Base-by-base conservation (phyloP, 2,888 invertebrate genomes). In the Cantharis nigra region DNA sequence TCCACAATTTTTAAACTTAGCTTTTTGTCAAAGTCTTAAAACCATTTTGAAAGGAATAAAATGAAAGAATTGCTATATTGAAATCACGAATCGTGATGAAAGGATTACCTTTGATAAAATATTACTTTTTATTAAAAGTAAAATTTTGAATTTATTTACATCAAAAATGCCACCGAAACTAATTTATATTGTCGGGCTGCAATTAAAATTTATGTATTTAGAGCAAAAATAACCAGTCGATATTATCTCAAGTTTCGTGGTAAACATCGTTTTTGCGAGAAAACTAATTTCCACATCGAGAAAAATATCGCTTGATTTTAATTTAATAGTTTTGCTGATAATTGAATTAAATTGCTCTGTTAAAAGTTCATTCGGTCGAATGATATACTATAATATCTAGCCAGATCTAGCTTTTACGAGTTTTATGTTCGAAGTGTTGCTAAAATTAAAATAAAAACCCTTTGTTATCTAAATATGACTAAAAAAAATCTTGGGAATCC, bases 1-100 rank as follows among this genome's bases (percentile, higher is more conserved):
- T 70, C 64, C 74, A 33, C 69, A 70, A 77, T 74, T 77, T 75
- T 74, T 76, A 74, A 77, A 77, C 74, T 70, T 71, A 69, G 74
- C 71, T 77, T 78, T 78, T 78, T 78, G 74, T 78, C 74, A 71
- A 78, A 78, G 74, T 76, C 76, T 76, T 49, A 75, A 75, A 70
- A 73, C 71, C 67, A 74, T 74, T 78, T 78, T 76, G 76, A 71
- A 75, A 76, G 70, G 74, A 67, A 78, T 65, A 63, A 76, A 70
- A 76, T 78, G 75, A 78, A 78, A 78, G 78, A 76, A 78, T 75
- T 74, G 75, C 72, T 74, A 77, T 74, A 77, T 77, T 77, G 74
- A 77, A 74, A 74, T 75, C 71, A 62, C n/a, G 71, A 75, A 75
- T 77, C 72, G 69, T 63, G 76, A 76, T 76, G 72, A 76, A 76